Evolutionary conservation across 2,888 invertebrate species (phyloP).

Genomic region (Apoda limacodes): DNA sequence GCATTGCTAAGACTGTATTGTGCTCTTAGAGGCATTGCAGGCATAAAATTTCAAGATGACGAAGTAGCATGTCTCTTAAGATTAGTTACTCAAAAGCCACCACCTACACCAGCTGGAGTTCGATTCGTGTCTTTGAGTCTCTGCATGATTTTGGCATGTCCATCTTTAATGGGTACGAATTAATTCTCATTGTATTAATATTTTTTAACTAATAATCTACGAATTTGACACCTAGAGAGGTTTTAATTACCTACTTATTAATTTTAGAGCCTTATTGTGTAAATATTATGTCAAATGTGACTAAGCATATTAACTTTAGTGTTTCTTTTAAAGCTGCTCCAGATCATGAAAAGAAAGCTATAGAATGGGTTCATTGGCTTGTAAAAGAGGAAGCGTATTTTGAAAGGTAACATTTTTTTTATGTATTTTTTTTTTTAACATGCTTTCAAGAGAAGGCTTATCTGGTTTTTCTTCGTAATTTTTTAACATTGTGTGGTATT

Average conservation of each 20-base stretch:
- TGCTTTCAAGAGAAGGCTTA: no score
- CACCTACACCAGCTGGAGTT: constrained; percentile 91
- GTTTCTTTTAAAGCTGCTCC: constrained; percentile 57
- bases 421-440: no score
- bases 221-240: background rate
- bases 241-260: background rate
- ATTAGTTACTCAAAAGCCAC: constrained; percentile 88
- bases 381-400: constrained; percentile 92
- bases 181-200: constrained; percentile 8
- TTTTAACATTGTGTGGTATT: no score
- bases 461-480: no score
- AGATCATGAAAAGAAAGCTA: constrained; percentile 86
- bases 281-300: background rate
- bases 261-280: constrained; percentile 2
- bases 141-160: constrained; percentile 95
- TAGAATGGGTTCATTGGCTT: constrained; percentile 95
- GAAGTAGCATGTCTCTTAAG: constrained; percentile 87
- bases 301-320: constrained; percentile 1
- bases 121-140: constrained; percentile 92
- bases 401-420: constrained; percentile 66
- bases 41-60: constrained; percentile 92
- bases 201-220: constrained; percentile 2
- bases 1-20: constrained; percentile 91
- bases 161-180: constrained; percentile 78
- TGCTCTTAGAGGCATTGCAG: constrained; percentile 92